Evolutionary conservation across 2,888 invertebrate species (phyloP), one percentile per base, ranked within the genome.

Genomic region (Sericinus montela): DNA sequence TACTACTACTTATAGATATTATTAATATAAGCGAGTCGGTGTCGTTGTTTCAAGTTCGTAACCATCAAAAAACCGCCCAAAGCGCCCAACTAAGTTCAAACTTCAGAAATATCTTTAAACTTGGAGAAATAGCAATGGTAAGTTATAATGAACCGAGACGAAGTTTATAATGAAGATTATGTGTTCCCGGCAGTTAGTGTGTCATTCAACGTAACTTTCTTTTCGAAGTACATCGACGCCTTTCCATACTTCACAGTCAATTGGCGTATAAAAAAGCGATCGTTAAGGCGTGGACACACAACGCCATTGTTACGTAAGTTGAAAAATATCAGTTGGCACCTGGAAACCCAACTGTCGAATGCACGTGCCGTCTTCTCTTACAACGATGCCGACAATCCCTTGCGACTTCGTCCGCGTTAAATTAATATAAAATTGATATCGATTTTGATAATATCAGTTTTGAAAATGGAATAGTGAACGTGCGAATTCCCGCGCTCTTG

Each of bases 321-420:
- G 47, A 49, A 41, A 47, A 42, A 44, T 53, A 50, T 44, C 50
- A 44, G 51, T 30, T 30, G 43, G 56, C 63, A 63, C 59, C 63
- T 61, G 62, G 60, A 39, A 30, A 14, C 13, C 47, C 65, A 65
- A 58, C 65, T 65, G 65, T 61, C 59, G 45, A 15, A 23, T 48
- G 51, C 64, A 59, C 60, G 61, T 57, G 65, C 55, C 48, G 44
- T 34, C 37, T 41, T 45, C 41, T 44, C 30, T 28, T 42, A 45
- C 13, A 29, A 44, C 35, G 14, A 37, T 40, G 48, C 39, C 14
- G 47, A 34, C 43, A 44, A 38, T 48, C 52, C 52, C 46, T 41
- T 53, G 10, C 10, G 45, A 44, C 44, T 39, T 50, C 42, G 39
- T 55, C 46, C 51, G 51, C 43, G 39, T 32, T 45, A 14, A 32